Evolutionary conservation across 2,113 vertebrate genomes (phyloP), one percentile per base, ranked within the genome.

Genomic region (Gallinago media): DNA sequence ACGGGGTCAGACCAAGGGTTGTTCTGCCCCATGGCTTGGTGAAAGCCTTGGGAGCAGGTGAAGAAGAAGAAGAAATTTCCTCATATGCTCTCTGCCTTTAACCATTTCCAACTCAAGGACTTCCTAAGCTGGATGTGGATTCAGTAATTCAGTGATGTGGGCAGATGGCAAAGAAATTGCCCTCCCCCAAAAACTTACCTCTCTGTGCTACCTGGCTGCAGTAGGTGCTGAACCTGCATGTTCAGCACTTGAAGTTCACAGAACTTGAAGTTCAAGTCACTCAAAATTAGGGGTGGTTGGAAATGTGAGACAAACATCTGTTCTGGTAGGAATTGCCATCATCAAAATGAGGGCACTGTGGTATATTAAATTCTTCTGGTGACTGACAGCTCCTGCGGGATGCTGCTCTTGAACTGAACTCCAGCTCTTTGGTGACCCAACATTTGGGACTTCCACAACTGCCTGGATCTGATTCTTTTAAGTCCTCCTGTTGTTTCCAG

Each of bases 71-170:
- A 32, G n/a, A n/a, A n/a, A 26, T 36, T 36, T 72, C 78, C 47
- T 55, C 8, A 2, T 26, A 0, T 4, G 14, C 29, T 52, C 52
- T 62, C 36, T 52, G 42, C n/a, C 29, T 52, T 21, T 14, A 8
- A 6, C 13, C 3, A 1, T 11, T 31, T 26, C 9, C 67, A 84
- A 1, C 49, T 32, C 0, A 0, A 55, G 13, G 68, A 1, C 23
- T 81, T 38, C 15, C 10, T 0, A 25, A 50, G 4, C 20, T 63
- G 82, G 15, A 13, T 5, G 10, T 3, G 34, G 49, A 4, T 59
- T 61, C 32, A 9, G 4, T 52, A 68, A 17, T 10, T 65, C n/a
- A 6, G 52, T 27, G 62, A 3, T 47, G 58, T 29, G 67, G 10
- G 31, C 31, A 25, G 47, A 14, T 26, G 66, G 61, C 54, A 54